Base-by-base conservation (phyloP, 2,888 invertebrate species). In the Lasioglossum lativentre region DNA sequence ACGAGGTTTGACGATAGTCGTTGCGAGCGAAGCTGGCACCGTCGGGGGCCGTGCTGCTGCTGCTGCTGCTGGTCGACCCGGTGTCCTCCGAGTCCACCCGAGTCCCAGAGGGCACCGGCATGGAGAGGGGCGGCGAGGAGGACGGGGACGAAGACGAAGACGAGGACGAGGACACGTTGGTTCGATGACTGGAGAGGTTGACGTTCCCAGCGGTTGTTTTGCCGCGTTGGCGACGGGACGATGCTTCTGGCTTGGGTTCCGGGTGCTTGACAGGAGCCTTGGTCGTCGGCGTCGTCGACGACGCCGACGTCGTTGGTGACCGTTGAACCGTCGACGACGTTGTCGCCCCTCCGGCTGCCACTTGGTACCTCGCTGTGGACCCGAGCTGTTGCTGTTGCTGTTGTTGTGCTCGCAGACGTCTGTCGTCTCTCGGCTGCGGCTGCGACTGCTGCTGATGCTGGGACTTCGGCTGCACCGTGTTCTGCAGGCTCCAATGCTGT, bases 241-340 rank as follows among this genome's bases (percentile, higher is more conserved):
- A 23, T 45, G 42, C 4, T 19, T 86, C 76, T 12, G 76, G 42
- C 14, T 81, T 82, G 63, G 47, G 59, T 42, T 78, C 82, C 6
- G 30, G 63, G 74, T 75, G 52, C n/a, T 78, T 78, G 78, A 63
- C 2, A 72, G 78, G 66, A 19, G 74, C 27, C 70, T 77, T 83
- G 77, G 77, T 40, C 84, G 87, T 78, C 83, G 88, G 79, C 86
- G 86, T 75, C 81, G 92, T 30, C 86, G 92, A 71, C 85, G 84
- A 34, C 79, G 90, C 12, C 80, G 88, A 40, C 80, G 90, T 47
- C 78, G 34, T 1, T 30, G 78, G n/a, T 59, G 40, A 63, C 59
- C 72, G 88, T 38, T 78, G 71, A 56, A 78, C 59, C 80, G 81
- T 42, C 85, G 88, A 75, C 85, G 86, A 78, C 83, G 86, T 63